Conservation (phyloP, 2,797 vertebrate species). For the Leucoraja ocellata region DNA sequence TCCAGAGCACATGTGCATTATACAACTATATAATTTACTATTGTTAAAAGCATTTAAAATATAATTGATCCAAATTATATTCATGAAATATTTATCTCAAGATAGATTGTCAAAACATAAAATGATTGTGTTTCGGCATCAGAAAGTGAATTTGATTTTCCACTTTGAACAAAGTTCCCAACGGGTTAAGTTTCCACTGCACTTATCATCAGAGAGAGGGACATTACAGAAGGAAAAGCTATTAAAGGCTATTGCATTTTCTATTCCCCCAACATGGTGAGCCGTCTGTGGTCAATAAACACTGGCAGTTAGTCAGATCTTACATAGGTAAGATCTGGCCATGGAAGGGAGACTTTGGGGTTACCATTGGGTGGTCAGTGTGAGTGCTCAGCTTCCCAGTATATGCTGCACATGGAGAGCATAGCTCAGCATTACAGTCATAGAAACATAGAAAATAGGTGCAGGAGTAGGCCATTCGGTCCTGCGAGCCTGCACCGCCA, state of each 20-base stretch:
- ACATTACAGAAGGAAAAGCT: not conserved
- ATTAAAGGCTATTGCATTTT: not conserved
- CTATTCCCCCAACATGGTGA: not conserved
- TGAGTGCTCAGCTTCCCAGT: not conserved
- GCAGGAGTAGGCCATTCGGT: too few relatives aligned
- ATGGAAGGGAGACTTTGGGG: not conserved
- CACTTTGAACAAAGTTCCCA: not conserved
- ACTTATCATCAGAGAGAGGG: not conserved
- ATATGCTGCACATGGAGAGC: not conserved
- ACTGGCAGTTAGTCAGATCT: not conserved
- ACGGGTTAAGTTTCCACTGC: not conserved
- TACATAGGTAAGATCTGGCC: not conserved
- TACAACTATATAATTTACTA: not conserved
- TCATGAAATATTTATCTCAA: not conserved
- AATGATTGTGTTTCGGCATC: not conserved
- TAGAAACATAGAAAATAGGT: too few relatives aligned
- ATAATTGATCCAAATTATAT: not conserved
- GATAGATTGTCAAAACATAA: not conserved
- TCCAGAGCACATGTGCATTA: not conserved
- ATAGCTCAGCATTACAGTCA: not conserved
- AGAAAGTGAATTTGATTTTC: not conserved
- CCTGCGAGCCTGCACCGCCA: too few relatives aligned
- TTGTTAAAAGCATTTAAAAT: constrained; percentile 15
- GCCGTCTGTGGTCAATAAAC: not conserved
- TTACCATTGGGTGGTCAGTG: not conserved